A percentile compares a stretch with the other conserved stretches of the same genome.
phyloP scores from a whole-genome alignment of 2,888 invertebrate genomes.

The Trichopoda pennipes region DNA sequence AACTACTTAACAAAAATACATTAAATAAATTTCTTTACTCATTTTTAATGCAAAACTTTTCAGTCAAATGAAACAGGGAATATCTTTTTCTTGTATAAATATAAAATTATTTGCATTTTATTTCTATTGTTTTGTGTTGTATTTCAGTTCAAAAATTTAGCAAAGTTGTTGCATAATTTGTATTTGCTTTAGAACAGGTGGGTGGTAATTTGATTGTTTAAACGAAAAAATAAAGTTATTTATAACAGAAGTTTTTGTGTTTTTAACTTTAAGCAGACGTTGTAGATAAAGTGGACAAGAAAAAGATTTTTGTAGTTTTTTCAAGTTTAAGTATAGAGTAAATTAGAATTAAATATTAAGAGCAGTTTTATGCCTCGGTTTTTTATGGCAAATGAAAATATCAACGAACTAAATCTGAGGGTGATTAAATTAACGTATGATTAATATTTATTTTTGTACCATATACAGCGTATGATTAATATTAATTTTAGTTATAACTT shows the following conservation, averaged over 20 bases:
- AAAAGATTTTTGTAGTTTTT: no score
- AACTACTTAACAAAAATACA: slow-evolving; percentile 13
- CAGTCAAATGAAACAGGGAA: background rate
- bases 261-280: no score
- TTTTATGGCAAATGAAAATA: background rate
- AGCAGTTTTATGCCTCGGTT: background rate
- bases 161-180: slow-evolving; percentile 40
- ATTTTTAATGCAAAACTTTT: slow-evolving; percentile 5
- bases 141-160: background rate
- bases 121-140: slow-evolving; percentile 15
- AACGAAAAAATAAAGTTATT: slow-evolving; percentile 12
- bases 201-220: background rate
- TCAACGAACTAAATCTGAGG: background rate
- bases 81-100: background rate
- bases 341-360: background rate
- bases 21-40: slow-evolving; percentile 5
- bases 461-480: background rate
- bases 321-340: background rate
- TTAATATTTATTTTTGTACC: background rate
- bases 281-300: background rate
- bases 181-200: background rate
- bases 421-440: background rate
- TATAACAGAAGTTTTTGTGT: slow-evolving; percentile 1
- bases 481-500: background rate
- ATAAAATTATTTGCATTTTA: slow-evolving; percentile 17